These are phyloP conservation scores for Leptinotarsa texana DNA, from an alignment of 1,140 invertebrate species.

Conservation along the genomic window DNA sequence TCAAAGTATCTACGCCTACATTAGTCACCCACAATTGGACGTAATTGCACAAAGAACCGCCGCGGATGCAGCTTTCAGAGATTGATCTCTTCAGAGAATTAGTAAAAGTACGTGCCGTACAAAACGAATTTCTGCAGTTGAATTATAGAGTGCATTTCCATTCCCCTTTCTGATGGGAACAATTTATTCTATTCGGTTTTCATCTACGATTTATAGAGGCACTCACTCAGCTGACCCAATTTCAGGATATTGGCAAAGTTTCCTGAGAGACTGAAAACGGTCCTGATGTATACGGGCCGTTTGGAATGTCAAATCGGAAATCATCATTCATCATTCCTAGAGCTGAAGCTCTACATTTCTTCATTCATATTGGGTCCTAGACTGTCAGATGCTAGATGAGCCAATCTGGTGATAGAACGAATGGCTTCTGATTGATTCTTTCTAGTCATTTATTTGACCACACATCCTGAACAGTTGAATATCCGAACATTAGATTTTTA, in stretches of 20 bases:
- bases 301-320: no score
- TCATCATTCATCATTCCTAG: no score
- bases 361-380: no score
- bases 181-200: neutral
- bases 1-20: neutral
- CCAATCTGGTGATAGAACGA: no score
- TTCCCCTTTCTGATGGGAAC: neutral
- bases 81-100: slow-evolving; percentile 4
- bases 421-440: no score
- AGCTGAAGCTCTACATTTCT: no score
- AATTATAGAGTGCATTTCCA: neutral
- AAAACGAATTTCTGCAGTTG: slow-evolving; percentile 4
- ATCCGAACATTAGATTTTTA: no score
- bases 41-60: neutral
- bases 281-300: no score
- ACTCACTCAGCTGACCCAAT: slow-evolving; percentile 1
- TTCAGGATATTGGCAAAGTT: slow-evolving; percentile 4
- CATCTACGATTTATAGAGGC: slow-evolving; percentile 2
- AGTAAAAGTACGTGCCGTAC: neutral
- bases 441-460: no score
- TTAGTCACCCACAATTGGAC: neutral
- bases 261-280: neutral
- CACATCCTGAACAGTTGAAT: no score
- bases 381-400: no score
- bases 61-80: slow-evolving; percentile 4